These are phyloP conservation scores for Netelia fuscicornis DNA, from an alignment of 2,888 invertebrate genomes.

Conservation along the genomic window DNA sequence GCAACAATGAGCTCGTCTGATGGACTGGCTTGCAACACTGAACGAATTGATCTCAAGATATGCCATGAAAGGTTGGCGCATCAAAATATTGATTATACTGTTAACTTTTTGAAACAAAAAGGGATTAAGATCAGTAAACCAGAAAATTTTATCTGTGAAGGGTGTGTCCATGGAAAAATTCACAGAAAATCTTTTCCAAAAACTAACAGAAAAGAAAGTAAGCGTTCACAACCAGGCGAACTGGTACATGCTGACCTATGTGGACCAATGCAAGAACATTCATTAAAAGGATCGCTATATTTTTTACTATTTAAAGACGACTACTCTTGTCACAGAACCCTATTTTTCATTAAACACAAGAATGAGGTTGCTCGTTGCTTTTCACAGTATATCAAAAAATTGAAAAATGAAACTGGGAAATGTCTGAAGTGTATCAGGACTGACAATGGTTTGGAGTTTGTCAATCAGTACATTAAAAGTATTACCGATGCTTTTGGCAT, in stretches of 20 bases:
- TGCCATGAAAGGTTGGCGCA: not conserved
- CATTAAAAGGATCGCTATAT: constrained; percentile 28
- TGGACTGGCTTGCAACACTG: no score
- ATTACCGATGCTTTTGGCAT: constrained; percentile 13
- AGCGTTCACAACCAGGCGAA: not conserved
- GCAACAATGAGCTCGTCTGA: not conserved
- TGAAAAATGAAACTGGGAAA: not conserved
- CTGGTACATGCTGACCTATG: constrained; percentile 13
- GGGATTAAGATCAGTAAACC: not conserved
- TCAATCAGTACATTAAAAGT: constrained; percentile 13
- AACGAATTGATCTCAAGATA: no score
- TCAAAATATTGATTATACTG: constrained; percentile 54
- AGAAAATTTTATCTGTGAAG: not conserved
- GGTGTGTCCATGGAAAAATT: constrained; percentile 1
- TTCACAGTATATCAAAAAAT: constrained; percentile 4
- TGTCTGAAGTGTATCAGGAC: constrained; percentile 7
- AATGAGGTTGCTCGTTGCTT: constrained; percentile 28
- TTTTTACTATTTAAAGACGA: constrained; percentile 44
- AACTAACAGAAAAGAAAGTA: not conserved
- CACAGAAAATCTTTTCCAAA: constrained; percentile 12
- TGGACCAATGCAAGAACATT: constrained; percentile 21
- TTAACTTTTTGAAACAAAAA: constrained; percentile 28
- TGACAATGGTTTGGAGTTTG: constrained; percentile 44
- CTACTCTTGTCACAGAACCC: constrained; percentile 13
- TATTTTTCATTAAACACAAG: constrained; percentile 37